A percentile compares a stretch with the other conserved stretches of the same genome.
Conservation (phyloP, 2,797 vertebrate genomes). For the Peromyscus nudipes region DNA sequence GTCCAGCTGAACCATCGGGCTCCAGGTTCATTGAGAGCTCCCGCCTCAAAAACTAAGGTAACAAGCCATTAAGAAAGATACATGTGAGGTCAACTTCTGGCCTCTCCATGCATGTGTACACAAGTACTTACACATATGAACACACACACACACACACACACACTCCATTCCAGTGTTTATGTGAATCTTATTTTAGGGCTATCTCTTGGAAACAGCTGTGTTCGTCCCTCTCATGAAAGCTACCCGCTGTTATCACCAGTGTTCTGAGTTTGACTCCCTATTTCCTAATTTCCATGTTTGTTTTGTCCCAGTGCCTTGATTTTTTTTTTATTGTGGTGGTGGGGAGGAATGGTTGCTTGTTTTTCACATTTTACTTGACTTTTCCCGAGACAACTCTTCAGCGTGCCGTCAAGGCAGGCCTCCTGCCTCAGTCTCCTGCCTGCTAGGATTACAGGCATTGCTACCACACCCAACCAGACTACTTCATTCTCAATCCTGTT, state of each 20-base stretch:
- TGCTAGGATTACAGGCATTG: neutral
- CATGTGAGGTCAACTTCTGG: neutral
- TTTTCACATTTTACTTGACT: neutral
- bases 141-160: neutral
- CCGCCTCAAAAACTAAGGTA: neutral
- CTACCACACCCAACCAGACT: neutral
- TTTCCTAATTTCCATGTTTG: neutral
- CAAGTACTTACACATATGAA: neutral
- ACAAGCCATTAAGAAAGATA: neutral
- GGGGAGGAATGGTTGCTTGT: neutral
- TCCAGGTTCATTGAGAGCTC: neutral
- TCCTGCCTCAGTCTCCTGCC: neutral
- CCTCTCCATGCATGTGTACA: neutral
- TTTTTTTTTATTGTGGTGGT: neutral
- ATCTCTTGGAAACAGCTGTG: constrained; percentile 17
- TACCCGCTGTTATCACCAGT: neutral
- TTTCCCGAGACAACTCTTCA: neutral
- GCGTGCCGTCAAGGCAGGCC: neutral
- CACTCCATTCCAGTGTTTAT: neutral
- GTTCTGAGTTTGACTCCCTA: neutral
- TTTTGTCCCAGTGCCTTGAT: neutral
- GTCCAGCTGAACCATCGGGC: neutral
- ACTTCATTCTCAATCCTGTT: constrained; percentile 12
- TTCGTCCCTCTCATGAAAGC: neutral
- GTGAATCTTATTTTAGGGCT: neutral